Evolutionary conservation across 2,888 invertebrate genomes (phyloP).

Genomic region (Melikaiella ostensackeni): DNA sequence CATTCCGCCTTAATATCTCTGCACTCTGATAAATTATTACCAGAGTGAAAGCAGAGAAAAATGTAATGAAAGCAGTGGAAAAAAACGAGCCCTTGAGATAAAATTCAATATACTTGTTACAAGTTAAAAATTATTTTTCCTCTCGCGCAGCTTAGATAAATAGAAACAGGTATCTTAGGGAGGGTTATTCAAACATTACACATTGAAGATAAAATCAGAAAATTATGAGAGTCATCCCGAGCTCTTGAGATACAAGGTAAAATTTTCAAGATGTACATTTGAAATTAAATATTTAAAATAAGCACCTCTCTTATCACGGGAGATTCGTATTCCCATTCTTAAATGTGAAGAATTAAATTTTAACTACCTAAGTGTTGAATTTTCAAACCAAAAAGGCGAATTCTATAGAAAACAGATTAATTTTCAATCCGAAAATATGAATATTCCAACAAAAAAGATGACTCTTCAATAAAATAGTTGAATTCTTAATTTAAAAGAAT

Average conservation of each 20-base stretch:
- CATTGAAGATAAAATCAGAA: slow-evolving; percentile 5
- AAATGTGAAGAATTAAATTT: neutral
- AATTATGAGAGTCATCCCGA: slow-evolving; percentile 2
- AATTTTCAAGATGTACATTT: neutral
- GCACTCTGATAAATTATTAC: neutral
- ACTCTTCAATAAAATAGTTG: too few species aligned
- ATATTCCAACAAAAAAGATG: too few species aligned
- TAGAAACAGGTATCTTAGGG: slow-evolving; percentile 27
- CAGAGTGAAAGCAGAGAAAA: neutral
- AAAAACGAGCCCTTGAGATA: neutral
- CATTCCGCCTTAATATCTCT: neutral
- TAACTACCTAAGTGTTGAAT: neutral
- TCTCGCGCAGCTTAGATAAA: neutral
- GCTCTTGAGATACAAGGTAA: neutral
- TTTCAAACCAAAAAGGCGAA: too few species aligned
- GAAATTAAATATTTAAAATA: neutral
- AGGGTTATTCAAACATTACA: slow-evolving; percentile 7
- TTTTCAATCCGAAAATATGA: too few species aligned
- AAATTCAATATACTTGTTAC: neutral
- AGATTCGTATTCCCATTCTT: neutral
- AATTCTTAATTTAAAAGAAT: too few species aligned
- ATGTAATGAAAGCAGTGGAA: neutral
- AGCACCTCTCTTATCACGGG: neutral
- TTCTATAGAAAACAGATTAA: too few species aligned
- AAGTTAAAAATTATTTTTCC: neutral